phyloP scores from a whole-genome alignment of 2,797 vertebrate species.

The Anguilla obscura region DNA sequence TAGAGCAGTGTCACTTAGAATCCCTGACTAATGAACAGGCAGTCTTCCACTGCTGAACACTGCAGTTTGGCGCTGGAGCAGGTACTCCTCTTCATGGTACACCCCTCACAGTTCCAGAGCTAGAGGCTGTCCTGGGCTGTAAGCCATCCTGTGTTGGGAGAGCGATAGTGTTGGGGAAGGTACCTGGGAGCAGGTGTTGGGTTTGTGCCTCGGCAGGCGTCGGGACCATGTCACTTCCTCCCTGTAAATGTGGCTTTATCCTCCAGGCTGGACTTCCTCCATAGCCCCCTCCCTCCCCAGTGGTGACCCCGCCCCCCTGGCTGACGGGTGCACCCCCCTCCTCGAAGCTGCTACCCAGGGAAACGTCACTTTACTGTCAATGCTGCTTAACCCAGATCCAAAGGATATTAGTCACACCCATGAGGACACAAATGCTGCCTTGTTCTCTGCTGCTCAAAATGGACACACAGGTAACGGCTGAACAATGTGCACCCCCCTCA shows the following conservation, averaged over 20 bases:
- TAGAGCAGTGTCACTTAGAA: conserved; percentile 6
- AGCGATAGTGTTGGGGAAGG: neutral
- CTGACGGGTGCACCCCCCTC: conserved; percentile 95
- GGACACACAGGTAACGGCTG: conserved; percentile 87
- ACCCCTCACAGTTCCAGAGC: neutral
- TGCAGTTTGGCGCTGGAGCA: neutral
- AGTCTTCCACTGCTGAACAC: neutral
- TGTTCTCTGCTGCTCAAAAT: conserved; percentile 98
- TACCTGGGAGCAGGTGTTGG: neutral
- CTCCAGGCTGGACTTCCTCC: conserved; percentile 97
- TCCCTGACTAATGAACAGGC: neutral
- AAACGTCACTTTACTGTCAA: conserved; percentile 99
- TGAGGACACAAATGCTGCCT: conserved; percentile 90
- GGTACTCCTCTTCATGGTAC: neutral
- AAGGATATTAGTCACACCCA: conserved; percentile 76
- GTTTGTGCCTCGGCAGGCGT: neutral
- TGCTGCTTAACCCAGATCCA: conserved; percentile 99
- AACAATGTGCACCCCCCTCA: neutral
- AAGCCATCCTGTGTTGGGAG: neutral
- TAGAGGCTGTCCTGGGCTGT: neutral
- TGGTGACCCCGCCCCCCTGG: conserved; percentile 99
- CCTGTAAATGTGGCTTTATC: conserved; percentile 78
- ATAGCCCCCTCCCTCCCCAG: conserved; percentile 89
- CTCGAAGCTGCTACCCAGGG: conserved; percentile 99
- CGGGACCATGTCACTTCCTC: conserved; percentile 39